Conservation (phyloP, 2,113 vertebrate genomes). For the Phyllostomus hastatus region DNA sequence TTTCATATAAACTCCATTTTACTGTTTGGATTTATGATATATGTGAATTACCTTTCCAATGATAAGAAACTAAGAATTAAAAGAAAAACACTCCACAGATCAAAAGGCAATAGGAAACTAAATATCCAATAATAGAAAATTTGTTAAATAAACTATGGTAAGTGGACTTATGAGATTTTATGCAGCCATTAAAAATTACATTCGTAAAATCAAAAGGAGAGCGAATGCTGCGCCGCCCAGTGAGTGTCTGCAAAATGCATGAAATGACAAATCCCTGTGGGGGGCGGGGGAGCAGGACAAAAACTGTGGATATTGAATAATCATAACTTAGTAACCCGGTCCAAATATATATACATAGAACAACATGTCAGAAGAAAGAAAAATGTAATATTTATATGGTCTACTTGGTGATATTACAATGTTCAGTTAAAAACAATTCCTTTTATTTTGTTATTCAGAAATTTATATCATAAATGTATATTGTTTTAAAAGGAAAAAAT, state of each 20-base stretch:
- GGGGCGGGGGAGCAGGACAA: background rate
- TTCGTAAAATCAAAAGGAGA: background rate
- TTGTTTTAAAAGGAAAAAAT: conserved; percentile 1
- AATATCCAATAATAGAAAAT: background rate
- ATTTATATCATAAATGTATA: background rate
- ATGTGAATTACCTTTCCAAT: background rate
- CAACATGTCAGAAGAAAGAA: background rate
- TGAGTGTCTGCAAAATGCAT: background rate
- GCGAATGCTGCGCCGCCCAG: background rate
- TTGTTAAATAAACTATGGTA: background rate
- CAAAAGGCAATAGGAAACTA: background rate
- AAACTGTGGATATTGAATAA: background rate
- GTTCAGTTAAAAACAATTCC: background rate
- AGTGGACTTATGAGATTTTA: background rate
- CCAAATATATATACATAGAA: background rate
- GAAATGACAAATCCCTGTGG: background rate
- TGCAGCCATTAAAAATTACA: background rate
- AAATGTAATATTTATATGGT: background rate
- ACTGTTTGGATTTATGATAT: background rate
- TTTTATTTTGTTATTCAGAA: conserved; percentile 32
- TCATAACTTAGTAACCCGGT: background rate
- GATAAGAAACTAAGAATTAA: background rate
- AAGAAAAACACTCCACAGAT: background rate
- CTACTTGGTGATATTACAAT: background rate
- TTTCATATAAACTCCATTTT: background rate